Evolutionary conservation across 2,888 invertebrate genomes (phyloP).

Genomic region (Doris montereyensis): DNA sequence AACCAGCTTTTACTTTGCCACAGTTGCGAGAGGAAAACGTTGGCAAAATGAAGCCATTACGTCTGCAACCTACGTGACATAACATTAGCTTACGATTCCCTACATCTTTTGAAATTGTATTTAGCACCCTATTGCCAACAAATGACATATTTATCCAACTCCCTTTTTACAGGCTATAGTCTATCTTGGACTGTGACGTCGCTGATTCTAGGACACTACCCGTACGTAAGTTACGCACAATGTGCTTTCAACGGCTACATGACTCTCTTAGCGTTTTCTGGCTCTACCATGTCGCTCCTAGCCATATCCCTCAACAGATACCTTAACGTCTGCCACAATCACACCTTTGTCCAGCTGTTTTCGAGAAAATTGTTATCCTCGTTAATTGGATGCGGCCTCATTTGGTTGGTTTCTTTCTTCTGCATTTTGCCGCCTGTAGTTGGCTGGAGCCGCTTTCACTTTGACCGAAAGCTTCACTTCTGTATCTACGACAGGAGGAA

Average conservation of each 20-base stretch:
- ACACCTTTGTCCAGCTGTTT: slow-evolving; percentile 18
- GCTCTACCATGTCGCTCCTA: slow-evolving; percentile 28
- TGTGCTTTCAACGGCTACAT: slow-evolving; percentile 38
- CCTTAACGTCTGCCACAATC: slow-evolving; percentile 41
- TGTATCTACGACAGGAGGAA: slow-evolving; percentile 39
- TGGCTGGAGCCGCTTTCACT: slow-evolving; percentile 37
- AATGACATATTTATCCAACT: too few relatives aligned
- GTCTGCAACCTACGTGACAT: too few relatives aligned
- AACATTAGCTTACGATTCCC: too few relatives aligned
- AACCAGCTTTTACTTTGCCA: too few relatives aligned
- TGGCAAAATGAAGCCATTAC: too few relatives aligned
- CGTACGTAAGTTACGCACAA: neutral
- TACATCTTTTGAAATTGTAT: too few relatives aligned
- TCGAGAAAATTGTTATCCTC: slow-evolving; percentile 2
- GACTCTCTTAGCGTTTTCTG: slow-evolving; percentile 25
- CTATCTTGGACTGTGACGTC: too few relatives aligned
- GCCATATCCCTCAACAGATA: slow-evolving; percentile 41
- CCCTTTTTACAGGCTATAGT: too few relatives aligned
- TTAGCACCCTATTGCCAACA: too few relatives aligned
- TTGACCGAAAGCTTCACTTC: slow-evolving; percentile 38
- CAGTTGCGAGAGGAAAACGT: too few relatives aligned
- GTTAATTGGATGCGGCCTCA: neutral
- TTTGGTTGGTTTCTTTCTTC: slow-evolving; percentile 28
- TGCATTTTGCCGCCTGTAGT: slow-evolving; percentile 22
- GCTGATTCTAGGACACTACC: slow-evolving; percentile 25